These are phyloP conservation scores for Cylas formicarius DNA, from an alignment of 1,140 invertebrate genomes.

Conservation along the genomic window DNA sequence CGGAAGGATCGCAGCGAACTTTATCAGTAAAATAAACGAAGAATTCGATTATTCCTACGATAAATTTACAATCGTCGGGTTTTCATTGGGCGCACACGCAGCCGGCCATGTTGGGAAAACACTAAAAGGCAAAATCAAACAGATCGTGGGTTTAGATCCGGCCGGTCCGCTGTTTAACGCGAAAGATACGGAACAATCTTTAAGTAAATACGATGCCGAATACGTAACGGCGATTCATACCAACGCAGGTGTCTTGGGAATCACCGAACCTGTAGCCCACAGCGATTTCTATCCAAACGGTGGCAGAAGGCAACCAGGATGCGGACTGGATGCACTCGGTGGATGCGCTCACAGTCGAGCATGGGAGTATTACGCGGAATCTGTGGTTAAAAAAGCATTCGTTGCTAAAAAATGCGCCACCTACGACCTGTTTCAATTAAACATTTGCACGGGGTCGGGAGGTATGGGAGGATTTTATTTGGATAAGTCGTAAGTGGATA, in stretches of 20 bases:
- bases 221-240: conserved; percentile 69
- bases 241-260: conserved; percentile 56
- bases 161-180: conserved; percentile 62
- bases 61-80: conserved; percentile 44
- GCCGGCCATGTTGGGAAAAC: conserved; percentile 15
- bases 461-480: conserved; percentile 14
- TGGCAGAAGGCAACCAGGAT: conserved; percentile 60
- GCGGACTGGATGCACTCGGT: conserved; percentile 44
- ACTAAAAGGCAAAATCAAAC: conserved; percentile 29
- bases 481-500: conserved; percentile 9
- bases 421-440: neutral
- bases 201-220: too few relatives aligned
- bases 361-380: conserved; percentile 50
- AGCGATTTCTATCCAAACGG: conserved; percentile 67
- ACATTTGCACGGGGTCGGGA: conserved; percentile 1
- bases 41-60: conserved; percentile 30
- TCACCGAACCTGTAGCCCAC: conserved; percentile 55
- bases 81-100: conserved; percentile 44
- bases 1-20: conserved; percentile 25
- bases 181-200: too few relatives aligned
- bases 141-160: conserved; percentile 57
- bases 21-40: conserved; percentile 40
- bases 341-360: conserved; percentile 51
- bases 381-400: conserved; percentile 45
- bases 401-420: conserved; percentile 1